A percentile compares a stretch with the other conserved stretches of the same genome.
Evolutionary conservation across 2,797 vertebrate species (phyloP).

Genomic region (Martes flavigula): DNA sequence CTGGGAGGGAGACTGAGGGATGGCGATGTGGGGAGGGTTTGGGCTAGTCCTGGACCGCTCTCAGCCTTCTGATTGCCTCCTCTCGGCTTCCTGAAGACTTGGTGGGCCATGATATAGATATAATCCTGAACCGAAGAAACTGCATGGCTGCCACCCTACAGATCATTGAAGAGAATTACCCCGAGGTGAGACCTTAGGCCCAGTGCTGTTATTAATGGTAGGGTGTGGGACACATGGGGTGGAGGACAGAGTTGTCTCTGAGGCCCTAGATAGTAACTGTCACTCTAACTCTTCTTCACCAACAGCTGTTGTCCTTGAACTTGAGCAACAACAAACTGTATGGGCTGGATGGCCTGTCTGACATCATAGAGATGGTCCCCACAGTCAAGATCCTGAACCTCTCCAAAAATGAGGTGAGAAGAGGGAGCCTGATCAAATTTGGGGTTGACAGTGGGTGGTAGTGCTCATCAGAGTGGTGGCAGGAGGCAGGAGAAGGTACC

Average conservation of each 20-base stretch:
- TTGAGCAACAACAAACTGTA: background rate
- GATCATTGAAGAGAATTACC: background rate
- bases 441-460: background rate
- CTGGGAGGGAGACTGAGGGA: background rate
- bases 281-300: background rate
- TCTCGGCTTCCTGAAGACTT: slow-evolving; percentile 79
- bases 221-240: background rate
- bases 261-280: background rate
- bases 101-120: slow-evolving; percentile 86
- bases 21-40: background rate
- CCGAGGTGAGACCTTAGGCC: background rate
- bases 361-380: background rate
- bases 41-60: background rate
- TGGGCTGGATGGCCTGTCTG: background rate
- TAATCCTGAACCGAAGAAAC: slow-evolving; percentile 87
- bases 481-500: background rate
- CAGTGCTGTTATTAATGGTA: background rate
- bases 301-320: slow-evolving; percentile 30
- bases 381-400: slow-evolving; percentile 18
- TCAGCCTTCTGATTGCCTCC: background rate
- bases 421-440: background rate
- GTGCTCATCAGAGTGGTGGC: background rate
- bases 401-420: background rate
- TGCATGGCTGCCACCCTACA: slow-evolving; percentile 88
- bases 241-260: background rate